Base-by-base conservation (phyloP, 64 coral and sea anemone species). In the Trachythela sp. region DNA sequence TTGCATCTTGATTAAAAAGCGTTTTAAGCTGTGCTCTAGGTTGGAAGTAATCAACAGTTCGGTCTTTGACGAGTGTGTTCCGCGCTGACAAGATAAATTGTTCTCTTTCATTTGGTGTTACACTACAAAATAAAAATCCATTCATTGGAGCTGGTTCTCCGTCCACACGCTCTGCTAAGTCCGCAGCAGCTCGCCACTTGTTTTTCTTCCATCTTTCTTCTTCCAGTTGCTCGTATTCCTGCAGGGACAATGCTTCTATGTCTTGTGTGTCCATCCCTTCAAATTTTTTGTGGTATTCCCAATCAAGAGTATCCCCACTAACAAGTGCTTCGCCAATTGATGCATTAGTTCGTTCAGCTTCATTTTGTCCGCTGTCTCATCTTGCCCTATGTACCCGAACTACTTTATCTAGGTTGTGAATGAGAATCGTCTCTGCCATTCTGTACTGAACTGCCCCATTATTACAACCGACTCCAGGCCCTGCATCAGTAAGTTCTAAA, bases 161-260 rank as follows among this genome's bases (percentile, higher is more conserved):
- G 32, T 88, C 87, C 8, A 88, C 48, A 41, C 87, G 70, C 39
- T 88, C 87, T 1, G 48, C 64, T 26, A 88, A 71, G 34, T 72
- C 37, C 38, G 34, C 36, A 72, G 87, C 58, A 5, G 49, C 40
- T 0, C 35, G 32, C 64, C 87, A 88, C 20, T 54, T 59, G 59
- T 88, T 88, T 1, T 76, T 68, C 13, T 88, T 42, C 36, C 70
- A 71, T 48, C 87, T 68, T 43, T 48, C 58, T 76, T 35, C 2
- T 42, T 88, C 87, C 39, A 88, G 0, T 70, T 76, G 56, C 31
- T 88, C 87, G 71, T 42, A 88, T 42, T 88, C 39, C 48, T 88
- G 38, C 5, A 88, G 32, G 52, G 37, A 39, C 10, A 88, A 70
- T 2, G 15, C 70, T 76, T 88, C 70, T 59, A 70, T 88, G 0